A percentile compares a stretch with the other conserved stretches of the same genome.
Evolutionary conservation across 2,113 vertebrate genomes (phyloP).

Genomic region (Seriola dumerili): DNA sequence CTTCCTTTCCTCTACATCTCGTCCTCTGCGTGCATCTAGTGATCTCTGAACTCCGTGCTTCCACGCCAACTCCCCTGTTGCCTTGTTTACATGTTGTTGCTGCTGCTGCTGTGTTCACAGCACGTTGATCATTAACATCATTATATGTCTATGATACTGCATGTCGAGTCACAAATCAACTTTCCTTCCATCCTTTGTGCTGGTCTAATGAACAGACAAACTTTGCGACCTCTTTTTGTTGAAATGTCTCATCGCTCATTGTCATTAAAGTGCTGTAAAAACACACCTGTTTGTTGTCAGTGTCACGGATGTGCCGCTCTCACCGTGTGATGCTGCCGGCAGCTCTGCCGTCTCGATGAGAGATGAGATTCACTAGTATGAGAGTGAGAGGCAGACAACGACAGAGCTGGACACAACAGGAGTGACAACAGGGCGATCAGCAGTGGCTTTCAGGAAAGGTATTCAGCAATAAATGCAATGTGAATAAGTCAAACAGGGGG

Average conservation of each 20-base stretch:
- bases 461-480: slow-evolving; percentile 63
- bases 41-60: slow-evolving; percentile 79
- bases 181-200: slow-evolving; percentile 39
- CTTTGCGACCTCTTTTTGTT: slow-evolving; percentile 51
- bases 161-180: slow-evolving; percentile 73
- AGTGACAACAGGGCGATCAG: slow-evolving; percentile 57
- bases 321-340: background rate
- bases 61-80: slow-evolving; percentile 78
- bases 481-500: slow-evolving; percentile 76
- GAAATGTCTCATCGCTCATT: slow-evolving; percentile 43
- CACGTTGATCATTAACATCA: slow-evolving; percentile 80
- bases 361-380: background rate
- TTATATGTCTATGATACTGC: slow-evolving; percentile 70
- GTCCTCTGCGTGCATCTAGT: slow-evolving; percentile 66
- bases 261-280: slow-evolving; percentile 60
- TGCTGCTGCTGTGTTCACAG: slow-evolving; percentile 37
- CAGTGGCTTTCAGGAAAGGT: slow-evolving; percentile 51
- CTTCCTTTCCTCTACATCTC: slow-evolving; percentile 61
- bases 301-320: slow-evolving; percentile 2
- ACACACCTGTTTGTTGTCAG: slow-evolving; percentile 64
- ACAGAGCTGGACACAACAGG: slow-evolving; percentile 10
- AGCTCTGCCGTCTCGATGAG: slow-evolving; percentile 8
- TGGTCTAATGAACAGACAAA: slow-evolving; percentile 72
- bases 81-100: slow-evolving; percentile 80
- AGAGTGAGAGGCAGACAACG: slow-evolving; percentile 10